Conservation (phyloP, 1,140 invertebrate species). For the Leptopilina clavipes region DNA sequence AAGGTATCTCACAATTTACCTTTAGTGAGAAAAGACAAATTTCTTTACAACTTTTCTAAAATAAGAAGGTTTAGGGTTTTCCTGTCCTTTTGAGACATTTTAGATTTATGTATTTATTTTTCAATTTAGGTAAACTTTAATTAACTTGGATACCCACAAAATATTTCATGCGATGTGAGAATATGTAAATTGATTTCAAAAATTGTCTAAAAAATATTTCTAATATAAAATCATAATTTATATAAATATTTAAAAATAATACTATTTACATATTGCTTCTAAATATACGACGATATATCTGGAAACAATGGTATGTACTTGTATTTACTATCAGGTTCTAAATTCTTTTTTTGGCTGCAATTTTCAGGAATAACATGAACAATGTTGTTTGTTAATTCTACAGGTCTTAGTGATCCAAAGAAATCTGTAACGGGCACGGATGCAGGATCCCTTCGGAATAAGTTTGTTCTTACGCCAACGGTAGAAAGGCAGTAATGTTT, state of each 20-base stretch:
- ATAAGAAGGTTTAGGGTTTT: no score
- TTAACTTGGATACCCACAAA: no score
- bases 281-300: constrained; percentile 52
- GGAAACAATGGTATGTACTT: constrained; percentile 66
- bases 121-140: no score
- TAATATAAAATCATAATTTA: no score
- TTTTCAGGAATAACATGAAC: constrained; percentile 60
- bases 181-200: no score
- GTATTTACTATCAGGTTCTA: constrained; percentile 58
- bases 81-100: no score
- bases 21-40: no score
- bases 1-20: no score
- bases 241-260: not conserved
- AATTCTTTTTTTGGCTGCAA: constrained; percentile 52
- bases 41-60: no score
- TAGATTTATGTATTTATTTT: no score
- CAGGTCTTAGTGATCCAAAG: constrained; percentile 94
- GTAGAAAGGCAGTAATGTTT: constrained; percentile 96
- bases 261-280: not conserved
- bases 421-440: constrained; percentile 98
- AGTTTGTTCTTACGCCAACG: constrained; percentile 92
- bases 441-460: constrained; percentile 90
- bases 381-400: constrained; percentile 80
- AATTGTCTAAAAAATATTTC: no score
- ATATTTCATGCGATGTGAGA: no score